These are phyloP conservation scores for Diorhabda elongata DNA, from an alignment of 1,140 invertebrate genomes.

Conservation along the genomic window DNA sequence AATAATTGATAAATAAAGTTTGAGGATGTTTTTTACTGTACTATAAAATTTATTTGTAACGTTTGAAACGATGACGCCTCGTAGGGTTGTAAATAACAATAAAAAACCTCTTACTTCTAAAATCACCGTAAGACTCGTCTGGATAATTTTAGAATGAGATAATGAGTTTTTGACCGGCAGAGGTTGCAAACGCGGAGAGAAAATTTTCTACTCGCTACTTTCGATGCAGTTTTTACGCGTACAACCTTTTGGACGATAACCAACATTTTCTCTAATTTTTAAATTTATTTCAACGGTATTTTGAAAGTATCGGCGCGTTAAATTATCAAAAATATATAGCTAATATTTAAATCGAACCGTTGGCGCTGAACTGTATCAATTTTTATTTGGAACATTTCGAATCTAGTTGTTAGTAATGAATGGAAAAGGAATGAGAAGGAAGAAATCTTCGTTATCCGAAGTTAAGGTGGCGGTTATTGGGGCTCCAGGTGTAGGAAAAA, in stretches of 20 bases:
- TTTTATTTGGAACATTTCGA: too few species aligned
- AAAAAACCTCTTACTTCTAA: not conserved
- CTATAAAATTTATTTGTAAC: too few species aligned
- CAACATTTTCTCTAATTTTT: not conserved
- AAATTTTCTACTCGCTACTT: not conserved
- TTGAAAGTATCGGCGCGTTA: too few species aligned
- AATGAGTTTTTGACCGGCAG: slow-evolving; percentile 6
- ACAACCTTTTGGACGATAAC: not conserved
- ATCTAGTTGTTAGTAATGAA: slow-evolving; percentile 48
- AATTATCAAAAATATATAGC: too few species aligned
- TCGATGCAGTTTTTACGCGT: not conserved
- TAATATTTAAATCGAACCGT: too few species aligned
- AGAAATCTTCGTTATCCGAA: slow-evolving; percentile 84
- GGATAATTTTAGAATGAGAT: slow-evolving; percentile 21
- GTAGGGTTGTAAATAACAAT: not conserved
- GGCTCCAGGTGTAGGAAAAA: slow-evolving; percentile 82
- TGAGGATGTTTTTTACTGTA: too few species aligned
- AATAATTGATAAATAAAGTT: too few species aligned
- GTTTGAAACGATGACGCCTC: too few species aligned
- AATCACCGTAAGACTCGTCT: slow-evolving; percentile 1
- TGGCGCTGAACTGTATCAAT: too few species aligned
- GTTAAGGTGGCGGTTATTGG: slow-evolving; percentile 84
- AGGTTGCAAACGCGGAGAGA: not conserved
- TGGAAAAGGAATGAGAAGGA: slow-evolving; percentile 71
- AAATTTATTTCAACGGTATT: not conserved